Evolutionary conservation across 2,888 invertebrate genomes (phyloP).

Genomic region (Amphipoea oculea): DNA sequence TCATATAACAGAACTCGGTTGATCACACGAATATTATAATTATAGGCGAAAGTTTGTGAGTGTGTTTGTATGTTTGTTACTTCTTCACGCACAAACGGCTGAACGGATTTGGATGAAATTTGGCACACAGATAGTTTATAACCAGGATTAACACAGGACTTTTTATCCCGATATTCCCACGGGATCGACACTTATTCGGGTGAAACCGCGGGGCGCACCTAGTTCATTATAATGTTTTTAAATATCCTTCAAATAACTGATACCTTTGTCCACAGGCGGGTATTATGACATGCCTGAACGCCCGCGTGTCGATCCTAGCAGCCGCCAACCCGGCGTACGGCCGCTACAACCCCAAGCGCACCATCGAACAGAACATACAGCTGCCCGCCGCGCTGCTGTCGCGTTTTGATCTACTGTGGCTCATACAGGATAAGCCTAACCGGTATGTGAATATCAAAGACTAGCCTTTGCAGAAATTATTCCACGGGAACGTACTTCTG

Average conservation of each 20-base stretch:
- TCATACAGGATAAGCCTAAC: conserved; percentile 96
- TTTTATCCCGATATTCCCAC: too few species aligned
- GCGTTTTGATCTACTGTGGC: conserved; percentile 98
- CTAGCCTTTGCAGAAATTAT: not conserved
- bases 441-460: conserved; percentile 78
- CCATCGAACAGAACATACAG: conserved; percentile 99
- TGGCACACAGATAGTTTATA: too few species aligned
- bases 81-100: too few species aligned
- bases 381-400: conserved; percentile 99
- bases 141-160: too few species aligned
- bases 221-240: too few species aligned
- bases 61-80: too few species aligned
- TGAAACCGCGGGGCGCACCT: too few species aligned
- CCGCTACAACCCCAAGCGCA: conserved; percentile 98
- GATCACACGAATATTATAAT: too few species aligned
- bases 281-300: conserved; percentile 99
- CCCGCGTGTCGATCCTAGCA: conserved; percentile 98
- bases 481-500: not conserved
- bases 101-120: too few species aligned
- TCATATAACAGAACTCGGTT: not conserved
- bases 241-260: not conserved
- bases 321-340: conserved; percentile 99
- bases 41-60: too few species aligned
- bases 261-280: conserved; percentile 92
- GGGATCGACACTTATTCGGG: too few species aligned